These are phyloP conservation scores for Virgularia gustaviana DNA, from an alignment of 92 coral and sea anemone species.

Conservation along the genomic window DNA sequence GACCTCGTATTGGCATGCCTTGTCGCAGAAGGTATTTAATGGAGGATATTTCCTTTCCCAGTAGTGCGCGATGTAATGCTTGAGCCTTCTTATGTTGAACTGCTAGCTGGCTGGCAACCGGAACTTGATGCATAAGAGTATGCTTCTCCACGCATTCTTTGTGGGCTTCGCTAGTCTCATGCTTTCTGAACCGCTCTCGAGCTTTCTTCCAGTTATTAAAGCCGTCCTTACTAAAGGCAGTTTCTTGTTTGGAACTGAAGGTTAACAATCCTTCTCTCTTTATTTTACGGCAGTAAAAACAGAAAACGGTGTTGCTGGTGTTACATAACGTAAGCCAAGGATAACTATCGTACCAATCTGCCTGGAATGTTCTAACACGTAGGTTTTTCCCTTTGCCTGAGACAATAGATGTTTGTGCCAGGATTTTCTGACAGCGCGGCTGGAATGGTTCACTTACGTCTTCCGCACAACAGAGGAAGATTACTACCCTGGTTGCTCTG, in stretches of 20 bases:
- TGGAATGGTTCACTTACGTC: slow-evolving; percentile 26
- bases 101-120: slow-evolving; percentile 26
- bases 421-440: slow-evolving; percentile 9
- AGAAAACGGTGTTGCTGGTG: slow-evolving; percentile 2
- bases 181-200: slow-evolving; percentile 4
- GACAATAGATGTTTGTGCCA: slow-evolving; percentile 2
- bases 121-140: slow-evolving; percentile 17
- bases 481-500: no score
- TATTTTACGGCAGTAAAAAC: slow-evolving; percentile 11
- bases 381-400: slow-evolving; percentile 19
- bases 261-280: slow-evolving; percentile 1
- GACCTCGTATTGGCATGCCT: slow-evolving; percentile 33
- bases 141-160: slow-evolving; percentile 33
- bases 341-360: slow-evolving; percentile 13
- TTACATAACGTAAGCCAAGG: slow-evolving; percentile 11
- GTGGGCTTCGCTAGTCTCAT: slow-evolving; percentile 12
- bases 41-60: slow-evolving; percentile 20
- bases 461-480: neutral
- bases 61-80: slow-evolving; percentile 16
- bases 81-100: neutral
- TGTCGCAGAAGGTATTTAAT: slow-evolving; percentile 36
- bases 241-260: slow-evolving; percentile 13
- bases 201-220: slow-evolving; percentile 18
- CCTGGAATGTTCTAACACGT: slow-evolving; percentile 20
- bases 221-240: neutral